phyloP scores from a whole-genome alignment of 2,888 invertebrate species.

The Tipula confusa region DNA sequence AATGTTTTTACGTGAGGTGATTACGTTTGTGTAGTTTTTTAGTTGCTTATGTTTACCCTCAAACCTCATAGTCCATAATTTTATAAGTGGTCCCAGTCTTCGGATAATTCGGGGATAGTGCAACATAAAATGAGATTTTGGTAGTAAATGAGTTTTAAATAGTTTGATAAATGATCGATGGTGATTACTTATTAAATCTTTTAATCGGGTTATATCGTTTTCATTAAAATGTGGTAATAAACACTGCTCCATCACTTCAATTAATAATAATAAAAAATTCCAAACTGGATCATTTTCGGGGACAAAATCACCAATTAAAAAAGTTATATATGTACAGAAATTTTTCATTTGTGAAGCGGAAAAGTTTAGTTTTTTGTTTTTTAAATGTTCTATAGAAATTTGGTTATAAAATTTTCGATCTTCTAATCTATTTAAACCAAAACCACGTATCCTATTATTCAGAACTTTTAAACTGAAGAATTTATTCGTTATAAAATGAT shows the following conservation, averaged over 20 bases:
- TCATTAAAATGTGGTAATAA: slow-evolving; percentile 31
- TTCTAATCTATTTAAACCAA: slow-evolving; percentile 20
- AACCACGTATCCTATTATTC: slow-evolving; percentile 31
- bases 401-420: slow-evolving; percentile 13
- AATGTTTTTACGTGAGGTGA: slow-evolving; percentile 35
- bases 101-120: slow-evolving; percentile 37
- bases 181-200: slow-evolving; percentile 33
- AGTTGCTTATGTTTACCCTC: slow-evolving; percentile 38
- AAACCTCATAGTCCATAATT: slow-evolving; percentile 37
- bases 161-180: slow-evolving; percentile 34
- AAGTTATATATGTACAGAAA: slow-evolving; percentile 33
- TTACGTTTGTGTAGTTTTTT: slow-evolving; percentile 35
- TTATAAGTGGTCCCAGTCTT: slow-evolving; percentile 36
- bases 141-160: slow-evolving; percentile 34
- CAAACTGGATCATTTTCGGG: slow-evolving; percentile 32
- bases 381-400: slow-evolving; percentile 31
- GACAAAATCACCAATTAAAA: slow-evolving; percentile 34
- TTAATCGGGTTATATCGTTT: slow-evolving; percentile 30
- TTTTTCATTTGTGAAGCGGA: slow-evolving; percentile 35
- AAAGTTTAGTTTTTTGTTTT: slow-evolving; percentile 35
- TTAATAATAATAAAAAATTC: neutral
- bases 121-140: slow-evolving; percentile 37
- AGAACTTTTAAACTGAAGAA: slow-evolving; percentile 31
- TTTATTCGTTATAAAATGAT: slow-evolving; percentile 34
- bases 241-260: neutral